Percentiles rank a stretch among this genome's conserved stretches.
Conservation (phyloP, 1,140 invertebrate genomes). For the Lucilia sericata region DNA sequence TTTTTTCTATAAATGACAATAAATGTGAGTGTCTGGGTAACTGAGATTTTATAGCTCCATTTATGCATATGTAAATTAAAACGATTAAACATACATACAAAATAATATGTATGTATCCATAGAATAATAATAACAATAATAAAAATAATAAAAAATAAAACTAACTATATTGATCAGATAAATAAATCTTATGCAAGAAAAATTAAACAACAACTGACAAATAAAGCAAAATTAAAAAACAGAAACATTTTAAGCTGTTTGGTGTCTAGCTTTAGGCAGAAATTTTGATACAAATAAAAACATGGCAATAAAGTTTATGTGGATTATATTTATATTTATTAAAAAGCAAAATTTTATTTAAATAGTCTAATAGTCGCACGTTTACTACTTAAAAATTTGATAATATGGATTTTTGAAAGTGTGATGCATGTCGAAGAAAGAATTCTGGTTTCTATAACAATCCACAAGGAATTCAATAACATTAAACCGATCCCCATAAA, state of each 20-base stretch:
- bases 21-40: not conserved
- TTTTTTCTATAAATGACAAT: not conserved
- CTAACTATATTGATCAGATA: not conserved
- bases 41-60: too few species aligned
- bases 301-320: not conserved
- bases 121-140: too few species aligned
- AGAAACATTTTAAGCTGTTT: not conserved
- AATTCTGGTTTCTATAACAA: too few species aligned
- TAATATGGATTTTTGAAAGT: too few species aligned
- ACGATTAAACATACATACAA: not conserved
- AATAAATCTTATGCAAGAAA: constrained; percentile 22
- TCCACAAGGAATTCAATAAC: too few species aligned
- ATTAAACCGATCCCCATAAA: too few species aligned
- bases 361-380: too few species aligned
- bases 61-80: not conserved
- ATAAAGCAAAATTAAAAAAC: not conserved
- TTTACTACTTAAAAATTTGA: too few species aligned
- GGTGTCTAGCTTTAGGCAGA: not conserved
- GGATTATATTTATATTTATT: too few species aligned
- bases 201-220: constrained; percentile 2
- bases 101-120: not conserved
- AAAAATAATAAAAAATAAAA: too few species aligned
- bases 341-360: too few species aligned
- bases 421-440: too few species aligned
- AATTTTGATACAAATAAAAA: not conserved